phyloP scores from a whole-genome alignment of 2,888 invertebrate genomes.

The Caenorhabditis becei region DNA sequence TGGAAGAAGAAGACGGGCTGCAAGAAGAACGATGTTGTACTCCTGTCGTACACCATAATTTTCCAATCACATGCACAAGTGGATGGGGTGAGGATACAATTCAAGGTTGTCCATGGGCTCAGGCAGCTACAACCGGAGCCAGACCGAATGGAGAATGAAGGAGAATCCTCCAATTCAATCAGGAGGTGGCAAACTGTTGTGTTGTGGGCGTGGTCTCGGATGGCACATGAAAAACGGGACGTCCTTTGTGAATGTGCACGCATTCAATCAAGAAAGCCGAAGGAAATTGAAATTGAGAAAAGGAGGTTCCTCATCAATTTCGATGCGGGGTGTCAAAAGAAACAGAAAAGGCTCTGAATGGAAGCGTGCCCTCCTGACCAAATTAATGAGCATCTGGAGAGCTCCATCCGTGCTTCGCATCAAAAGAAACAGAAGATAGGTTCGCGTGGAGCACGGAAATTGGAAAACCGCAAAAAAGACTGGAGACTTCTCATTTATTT shows the following conservation, averaged over 20 bases:
- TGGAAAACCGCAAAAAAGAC: slow-evolving; percentile 29
- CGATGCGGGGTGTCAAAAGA: slow-evolving; percentile 4
- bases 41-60: neutral
- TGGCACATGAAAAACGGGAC: neutral
- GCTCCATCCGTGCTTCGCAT: neutral
- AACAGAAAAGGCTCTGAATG: neutral
- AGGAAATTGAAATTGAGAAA: neutral
- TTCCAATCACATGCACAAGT: slow-evolving; percentile 5
- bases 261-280: slow-evolving; percentile 3
- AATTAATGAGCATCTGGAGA: slow-evolving; percentile 26
- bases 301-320: neutral
- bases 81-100: no score
- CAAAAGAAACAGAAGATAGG: slow-evolving; percentile 8
- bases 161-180: no score
- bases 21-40: neutral
- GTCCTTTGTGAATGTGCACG: slow-evolving; percentile 1
- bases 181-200: neutral
- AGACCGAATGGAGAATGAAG: no score
- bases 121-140: no score
- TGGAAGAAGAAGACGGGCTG: no score
- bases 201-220: neutral
- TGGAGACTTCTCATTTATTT: no score
- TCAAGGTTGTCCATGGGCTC: no score
- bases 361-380: neutral
- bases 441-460: slow-evolving; percentile 26